A percentile compares a stretch with the other conserved stretches of the same genome.
phyloP scores from a whole-genome alignment of 1,140 invertebrate species.

The Neodiprion lecontei region DNA sequence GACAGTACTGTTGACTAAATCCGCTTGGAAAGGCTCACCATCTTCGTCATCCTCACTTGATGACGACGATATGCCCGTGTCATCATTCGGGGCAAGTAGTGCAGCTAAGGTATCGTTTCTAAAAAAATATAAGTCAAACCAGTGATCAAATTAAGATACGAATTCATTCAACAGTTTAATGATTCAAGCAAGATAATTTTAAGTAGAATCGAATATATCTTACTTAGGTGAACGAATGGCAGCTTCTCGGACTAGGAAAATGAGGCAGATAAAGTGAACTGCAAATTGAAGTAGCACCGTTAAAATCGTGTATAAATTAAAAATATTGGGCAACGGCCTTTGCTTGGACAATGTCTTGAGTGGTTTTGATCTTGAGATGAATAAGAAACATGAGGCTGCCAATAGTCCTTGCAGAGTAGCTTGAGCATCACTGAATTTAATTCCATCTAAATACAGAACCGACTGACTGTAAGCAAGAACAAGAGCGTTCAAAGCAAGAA shows the following conservation, averaged over 20 bases:
- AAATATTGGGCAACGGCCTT: constrained; percentile 97
- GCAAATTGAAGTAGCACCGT: constrained; percentile 96
- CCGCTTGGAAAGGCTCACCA: constrained; percentile 89
- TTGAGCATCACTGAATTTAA: constrained; percentile 97
- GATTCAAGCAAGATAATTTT: constrained; percentile 21
- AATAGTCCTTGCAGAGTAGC: constrained; percentile 95
- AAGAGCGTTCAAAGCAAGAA: constrained; percentile 97
- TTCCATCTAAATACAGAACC: constrained; percentile 96
- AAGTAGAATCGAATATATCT: constrained; percentile 38
- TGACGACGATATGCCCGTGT: constrained; percentile 21
- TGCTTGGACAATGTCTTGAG: constrained; percentile 91
- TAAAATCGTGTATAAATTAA: constrained; percentile 96
- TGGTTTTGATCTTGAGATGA: constrained; percentile 98
- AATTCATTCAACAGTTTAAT: background rate
- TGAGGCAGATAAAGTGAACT: constrained; percentile 91
- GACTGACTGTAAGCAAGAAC: constrained; percentile 98
- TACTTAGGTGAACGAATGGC: constrained; percentile 73
- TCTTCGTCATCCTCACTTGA: constrained; percentile 69
- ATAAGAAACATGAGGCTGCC: constrained; percentile 95
- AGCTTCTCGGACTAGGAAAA: constrained; percentile 88
- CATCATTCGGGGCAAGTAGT: constrained; percentile 31
- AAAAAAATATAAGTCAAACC: constrained; percentile 27
- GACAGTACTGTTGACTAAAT: constrained; percentile 95
- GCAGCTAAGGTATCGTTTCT: constrained; percentile 65
- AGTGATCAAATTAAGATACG: constrained; percentile 1